These are phyloP conservation scores for Micromussa lordhowensis DNA, from an alignment of 92 coral and sea anemone species.

Conservation along the genomic window DNA sequence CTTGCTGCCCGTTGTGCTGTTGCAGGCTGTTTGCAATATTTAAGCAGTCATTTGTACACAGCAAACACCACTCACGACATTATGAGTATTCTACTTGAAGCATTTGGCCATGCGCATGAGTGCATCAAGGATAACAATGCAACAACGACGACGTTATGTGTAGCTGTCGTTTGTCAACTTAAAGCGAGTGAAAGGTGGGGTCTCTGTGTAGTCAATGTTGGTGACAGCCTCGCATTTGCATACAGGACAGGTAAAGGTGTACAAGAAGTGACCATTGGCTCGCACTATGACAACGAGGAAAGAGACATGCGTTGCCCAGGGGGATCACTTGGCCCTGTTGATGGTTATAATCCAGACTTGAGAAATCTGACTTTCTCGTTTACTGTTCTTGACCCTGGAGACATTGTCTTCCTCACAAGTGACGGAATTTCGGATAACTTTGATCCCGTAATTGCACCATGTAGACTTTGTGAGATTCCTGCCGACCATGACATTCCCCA, in stretches of 20 bases:
- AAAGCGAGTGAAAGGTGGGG: constrained; percentile 85
- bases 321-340: constrained; percentile 94
- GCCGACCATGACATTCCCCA: too few relatives aligned
- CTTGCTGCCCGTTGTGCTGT: constrained; percentile 98
- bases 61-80: constrained; percentile 85
- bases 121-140: constrained; percentile 80
- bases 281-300: constrained; percentile 73
- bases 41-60: constrained; percentile 68
- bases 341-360: constrained; percentile 96
- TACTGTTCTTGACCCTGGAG: constrained; percentile 82
- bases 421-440: constrained; percentile 98
- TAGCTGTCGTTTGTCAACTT: constrained; percentile 89
- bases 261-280: constrained; percentile 93
- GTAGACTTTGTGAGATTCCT: constrained; percentile 71
- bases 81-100: constrained; percentile 67
- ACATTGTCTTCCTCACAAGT: constrained; percentile 92
- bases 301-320: constrained; percentile 98
- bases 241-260: constrained; percentile 75
- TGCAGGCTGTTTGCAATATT: constrained; percentile 88
- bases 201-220: constrained; percentile 92
- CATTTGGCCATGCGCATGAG: constrained; percentile 86
- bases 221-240: constrained; percentile 91
- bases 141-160: constrained; percentile 93
- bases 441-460: constrained; percentile 87
- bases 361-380: constrained; percentile 91